A percentile compares a stretch with the other conserved stretches of the same genome.
Conservation (phyloP, 2,797 vertebrate species). For the Hypotaenidia okinawae region DNA sequence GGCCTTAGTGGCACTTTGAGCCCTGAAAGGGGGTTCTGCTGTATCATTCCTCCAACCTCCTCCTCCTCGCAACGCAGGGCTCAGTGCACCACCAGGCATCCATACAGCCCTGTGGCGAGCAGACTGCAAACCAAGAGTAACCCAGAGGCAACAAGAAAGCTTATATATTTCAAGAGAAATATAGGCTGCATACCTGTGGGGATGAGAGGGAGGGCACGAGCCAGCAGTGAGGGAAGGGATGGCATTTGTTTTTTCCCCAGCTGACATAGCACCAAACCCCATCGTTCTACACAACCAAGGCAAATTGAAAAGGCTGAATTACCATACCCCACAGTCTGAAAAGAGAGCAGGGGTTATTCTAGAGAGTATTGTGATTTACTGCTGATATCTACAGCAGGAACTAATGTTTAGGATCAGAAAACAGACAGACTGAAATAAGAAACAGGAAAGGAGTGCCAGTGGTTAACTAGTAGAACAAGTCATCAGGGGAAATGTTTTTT, state of each 20-base stretch:
- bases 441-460: background rate
- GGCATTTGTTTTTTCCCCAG: background rate
- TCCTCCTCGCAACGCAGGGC: background rate
- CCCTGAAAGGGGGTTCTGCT: background rate
- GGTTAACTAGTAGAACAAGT: conserved; percentile 22
- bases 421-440: background rate
- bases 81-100: background rate
- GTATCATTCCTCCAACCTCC: background rate
- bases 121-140: background rate
- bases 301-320: background rate
- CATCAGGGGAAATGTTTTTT: conserved; percentile 10
- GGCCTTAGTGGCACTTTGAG: background rate
- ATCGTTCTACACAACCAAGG: background rate
- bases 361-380: background rate
- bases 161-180: background rate
- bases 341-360: background rate
- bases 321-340: background rate
- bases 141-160: background rate
- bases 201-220: background rate
- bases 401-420: background rate
- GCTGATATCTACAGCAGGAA: background rate
- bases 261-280: background rate
- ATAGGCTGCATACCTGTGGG: background rate
- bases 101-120: background rate
- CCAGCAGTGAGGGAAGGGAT: background rate